Conservation (phyloP, 2,113 vertebrate genomes). For the rat (Rattus norvegicus) region GRCr8 NC_086020.1:227674501-227675000, state of each 20-base stretch:
- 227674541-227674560: neutral
- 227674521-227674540: neutral
- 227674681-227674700: slow-evolving; percentile 18
- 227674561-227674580: neutral
- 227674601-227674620: neutral
- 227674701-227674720: neutral
- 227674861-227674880: neutral
- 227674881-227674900: slow-evolving; percentile 15
- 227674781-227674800: neutral
- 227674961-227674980: neutral
- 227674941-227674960: neutral
- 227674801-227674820: neutral
- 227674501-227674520: neutral
- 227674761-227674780: neutral
- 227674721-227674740: neutral
- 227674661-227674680: neutral
- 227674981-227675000: neutral
- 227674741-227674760: neutral
- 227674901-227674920: slow-evolving; percentile 3
- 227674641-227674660: neutral
- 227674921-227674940: neutral
- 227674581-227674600: neutral
- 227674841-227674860: neutral
- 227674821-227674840: neutral
- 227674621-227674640: neutral